These are phyloP conservation scores for Mustelus asterias DNA, from an alignment of 2,113 vertebrate genomes.

Conservation along the genomic window DNA sequence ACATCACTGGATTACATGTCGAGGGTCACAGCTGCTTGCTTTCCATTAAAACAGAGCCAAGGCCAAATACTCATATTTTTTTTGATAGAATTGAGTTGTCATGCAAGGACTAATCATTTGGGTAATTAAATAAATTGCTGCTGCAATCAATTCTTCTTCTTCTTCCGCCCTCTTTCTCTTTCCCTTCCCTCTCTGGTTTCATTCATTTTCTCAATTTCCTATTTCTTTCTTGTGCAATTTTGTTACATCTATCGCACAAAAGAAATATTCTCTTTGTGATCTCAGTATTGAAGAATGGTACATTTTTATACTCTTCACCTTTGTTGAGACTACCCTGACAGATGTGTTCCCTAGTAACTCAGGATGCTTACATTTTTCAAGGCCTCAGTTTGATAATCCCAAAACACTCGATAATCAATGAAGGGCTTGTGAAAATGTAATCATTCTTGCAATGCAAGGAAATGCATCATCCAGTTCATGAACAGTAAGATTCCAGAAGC, in stretches of 20 bases:
- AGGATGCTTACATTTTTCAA: neutral
- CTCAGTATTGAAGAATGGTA: neutral
- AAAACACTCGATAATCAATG: neutral
- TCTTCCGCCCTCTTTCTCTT: neutral
- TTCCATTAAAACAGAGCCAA: neutral
- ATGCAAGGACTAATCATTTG: neutral
- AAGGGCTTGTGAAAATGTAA: neutral
- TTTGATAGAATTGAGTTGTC: neutral
- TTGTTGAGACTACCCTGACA: neutral
- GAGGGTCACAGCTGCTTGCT: neutral
- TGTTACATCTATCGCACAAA: neutral
- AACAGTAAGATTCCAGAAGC: neutral
- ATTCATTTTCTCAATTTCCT: neutral
- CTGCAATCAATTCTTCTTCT: neutral
- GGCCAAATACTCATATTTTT: neutral
- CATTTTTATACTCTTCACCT: neutral
- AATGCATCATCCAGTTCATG: neutral
- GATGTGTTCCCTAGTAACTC: neutral
- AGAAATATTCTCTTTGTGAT: neutral
- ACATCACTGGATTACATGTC: neutral
- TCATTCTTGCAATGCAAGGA: neutral
- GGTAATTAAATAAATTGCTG: neutral
- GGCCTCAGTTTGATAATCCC: neutral
- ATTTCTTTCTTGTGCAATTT: neutral
- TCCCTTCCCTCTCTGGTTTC: neutral